Evolutionary conservation across 2,113 vertebrate genomes (phyloP), one percentile per base, ranked within the genome.

Genomic region (Melanostigma gelatinosum): DNA sequence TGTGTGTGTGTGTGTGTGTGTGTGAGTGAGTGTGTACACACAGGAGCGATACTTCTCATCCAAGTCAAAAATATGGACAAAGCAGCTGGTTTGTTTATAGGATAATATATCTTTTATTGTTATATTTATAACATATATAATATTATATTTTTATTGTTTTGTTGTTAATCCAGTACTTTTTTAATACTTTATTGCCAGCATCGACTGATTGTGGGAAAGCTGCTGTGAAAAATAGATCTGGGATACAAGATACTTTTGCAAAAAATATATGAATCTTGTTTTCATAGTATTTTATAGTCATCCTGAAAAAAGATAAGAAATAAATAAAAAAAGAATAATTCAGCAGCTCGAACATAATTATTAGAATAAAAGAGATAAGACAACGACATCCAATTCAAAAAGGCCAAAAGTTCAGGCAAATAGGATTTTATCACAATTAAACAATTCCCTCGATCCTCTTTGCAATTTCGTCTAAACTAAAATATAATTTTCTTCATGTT

Each of bases 1-100:
- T 61, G 77, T 60, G 74, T 60, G 52, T 46, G 46, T 68, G 63
- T 29, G 34, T 61, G 44, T 54, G 32, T 77, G 68, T 60, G 54
- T 48, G 34, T 62, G 66, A 70, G 32, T 46, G 24, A 24, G 38
- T 44, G 42, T 61, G 10, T 10, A 6, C 15, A 16, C 46, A 48
- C 3, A 34, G 18, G 9, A 8, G 2, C 6, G 15, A 24, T 24
- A 16, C 9, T 22, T n/a, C 34, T 62, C 6, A 38, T 69, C 32
- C 6, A 18, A 32, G 9, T n/a, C 20, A 34, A 24, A 50, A 20
- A 34, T 42, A 71, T 62, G 13, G 50, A 64, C 16, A 34, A 32
- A 62, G 63, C 71, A 75, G 71, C 71, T 63, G 38, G n/a, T 79
- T 71, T 57, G 12, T 84, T 79, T 79, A 74, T 73, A 8, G 40